Evolutionary conservation across 1,140 invertebrate species (phyloP).

Genomic region (Drosophila nasuta): DNA sequence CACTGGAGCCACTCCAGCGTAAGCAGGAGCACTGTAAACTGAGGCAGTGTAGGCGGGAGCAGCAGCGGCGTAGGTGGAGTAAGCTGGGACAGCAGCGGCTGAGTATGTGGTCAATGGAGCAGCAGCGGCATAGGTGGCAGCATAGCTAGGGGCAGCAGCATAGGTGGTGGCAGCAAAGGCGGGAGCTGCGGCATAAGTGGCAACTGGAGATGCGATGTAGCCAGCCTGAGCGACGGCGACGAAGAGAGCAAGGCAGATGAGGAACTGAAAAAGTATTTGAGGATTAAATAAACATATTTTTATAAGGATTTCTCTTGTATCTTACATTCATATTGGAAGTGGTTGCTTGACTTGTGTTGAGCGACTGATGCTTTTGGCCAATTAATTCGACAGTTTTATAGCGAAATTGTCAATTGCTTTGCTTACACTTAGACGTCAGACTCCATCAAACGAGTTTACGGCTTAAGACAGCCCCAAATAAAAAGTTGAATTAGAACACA

Average conservation of each 20-base stretch:
- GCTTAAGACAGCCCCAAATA: constrained; percentile 57
- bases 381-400: constrained; percentile 64
- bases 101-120: constrained; percentile 64
- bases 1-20: constrained; percentile 44
- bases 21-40: constrained; percentile 61
- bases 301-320: background rate
- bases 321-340: constrained; percentile 73
- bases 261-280: constrained; percentile 51
- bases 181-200: constrained; percentile 66
- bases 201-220: constrained; percentile 57
- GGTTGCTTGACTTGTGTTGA: constrained; percentile 50
- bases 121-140: constrained; percentile 65
- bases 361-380: constrained; percentile 69
- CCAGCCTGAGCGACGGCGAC: constrained; percentile 75
- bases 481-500: constrained; percentile 74
- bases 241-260: constrained; percentile 77
- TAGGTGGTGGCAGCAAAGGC: constrained; percentile 58
- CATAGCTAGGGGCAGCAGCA: constrained; percentile 60
- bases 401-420: constrained; percentile 36
- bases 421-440: constrained; percentile 1
- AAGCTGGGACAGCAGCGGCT: constrained; percentile 52
- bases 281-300: constrained; percentile 14
- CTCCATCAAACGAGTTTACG: constrained; percentile 68
- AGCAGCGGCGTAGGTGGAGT: constrained; percentile 58
- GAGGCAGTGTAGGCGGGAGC: constrained; percentile 66